These are phyloP conservation scores for Cladopsammia gracilis DNA, from an alignment of 64 coral and sea anemone genomes.

Conservation along the genomic window DNA sequence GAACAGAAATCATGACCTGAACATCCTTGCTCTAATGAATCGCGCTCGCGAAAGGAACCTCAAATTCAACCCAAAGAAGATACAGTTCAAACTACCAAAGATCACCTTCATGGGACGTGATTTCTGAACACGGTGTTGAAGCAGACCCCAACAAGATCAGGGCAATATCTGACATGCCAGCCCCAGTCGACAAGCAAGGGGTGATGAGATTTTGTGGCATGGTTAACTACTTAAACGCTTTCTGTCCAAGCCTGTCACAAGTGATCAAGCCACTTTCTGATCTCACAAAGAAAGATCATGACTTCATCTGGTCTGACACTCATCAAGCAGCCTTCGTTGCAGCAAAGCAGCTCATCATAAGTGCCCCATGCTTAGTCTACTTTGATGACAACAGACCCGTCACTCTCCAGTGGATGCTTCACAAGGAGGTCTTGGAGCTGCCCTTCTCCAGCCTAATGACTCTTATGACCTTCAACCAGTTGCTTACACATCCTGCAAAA, in stretches of 20 bases:
- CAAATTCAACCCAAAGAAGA: conserved; percentile 36
- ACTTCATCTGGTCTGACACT: conserved; percentile 45
- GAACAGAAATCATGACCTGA: conserved; percentile 41
- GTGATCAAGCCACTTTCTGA: conserved; percentile 39
- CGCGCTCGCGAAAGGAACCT: conserved; percentile 49
- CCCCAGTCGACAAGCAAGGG: conserved; percentile 30
- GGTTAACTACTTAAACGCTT: conserved; percentile 33
- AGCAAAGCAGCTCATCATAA: conserved; percentile 29
- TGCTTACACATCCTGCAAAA: too few relatives aligned
- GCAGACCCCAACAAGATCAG: conserved; percentile 38
- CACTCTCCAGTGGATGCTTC: too few relatives aligned
- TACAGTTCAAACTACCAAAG: conserved; percentile 45
- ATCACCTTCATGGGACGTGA: conserved; percentile 51
- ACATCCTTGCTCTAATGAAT: conserved; percentile 27
- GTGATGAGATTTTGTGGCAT: conserved; percentile 30
- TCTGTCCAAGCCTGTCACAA: conserved; percentile 20
- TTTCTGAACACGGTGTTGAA: conserved; percentile 39
- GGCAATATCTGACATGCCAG: conserved; percentile 40
- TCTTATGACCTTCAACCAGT: too few relatives aligned
- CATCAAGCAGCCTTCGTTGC: conserved; percentile 6
- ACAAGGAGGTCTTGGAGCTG: too few relatives aligned
- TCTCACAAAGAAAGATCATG: conserved; percentile 23
- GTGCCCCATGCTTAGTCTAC: too few relatives aligned
- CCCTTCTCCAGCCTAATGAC: too few relatives aligned
- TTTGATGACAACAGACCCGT: too few relatives aligned